Evolutionary conservation across 2,113 vertebrate genomes (phyloP), one percentile per base, ranked within the genome.

Genomic region (Capra hircus): DNA sequence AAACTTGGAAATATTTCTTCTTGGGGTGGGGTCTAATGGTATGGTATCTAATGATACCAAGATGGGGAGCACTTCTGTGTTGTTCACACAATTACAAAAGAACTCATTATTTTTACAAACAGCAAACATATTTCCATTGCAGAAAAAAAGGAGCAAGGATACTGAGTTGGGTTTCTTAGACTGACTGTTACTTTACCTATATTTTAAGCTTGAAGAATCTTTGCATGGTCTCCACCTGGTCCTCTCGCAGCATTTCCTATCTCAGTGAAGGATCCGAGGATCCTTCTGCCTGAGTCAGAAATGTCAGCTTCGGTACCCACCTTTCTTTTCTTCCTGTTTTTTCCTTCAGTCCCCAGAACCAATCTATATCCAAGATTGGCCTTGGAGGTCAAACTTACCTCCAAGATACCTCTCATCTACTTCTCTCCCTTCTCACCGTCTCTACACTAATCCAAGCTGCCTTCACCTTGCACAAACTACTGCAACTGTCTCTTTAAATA

Each of bases 161-260:
- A 85, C 10, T 53, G 80, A 48, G 80, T 90, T 86, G n/a, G 28
- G n/a, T 86, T 85, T 94, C 81, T 95, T 40, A 48, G n/a, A 45
- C 9, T 93, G 45, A 36, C 33, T 80, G 33, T 90, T 88, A 62
- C 9, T 87, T 71, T 33, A 91, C 9, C 30, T 74, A 27, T 17
- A 96, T 74, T 90, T 80, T 92, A 87, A 90, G 88, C 45, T 7
- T 91, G 83, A 95, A 88, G 67, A 33, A 57, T 83, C 62, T 88
- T n/a, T 30, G 21, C 50, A 25, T 17, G 53, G 17, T 89, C 55
- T 83, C 40, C 16, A 88, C 15, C 57, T 87, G 36, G 36, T 55
- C 30, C n/a, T 92, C 57, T 60, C 36, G 5, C 8, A 81, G 33
- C 7, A 93, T 60, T 85, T 94, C 92, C 87, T 55, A 7, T 36